These are phyloP conservation scores for Lymantria dispar DNA, from an alignment of 2,888 invertebrate species.

Conservation along the genomic window DNA sequence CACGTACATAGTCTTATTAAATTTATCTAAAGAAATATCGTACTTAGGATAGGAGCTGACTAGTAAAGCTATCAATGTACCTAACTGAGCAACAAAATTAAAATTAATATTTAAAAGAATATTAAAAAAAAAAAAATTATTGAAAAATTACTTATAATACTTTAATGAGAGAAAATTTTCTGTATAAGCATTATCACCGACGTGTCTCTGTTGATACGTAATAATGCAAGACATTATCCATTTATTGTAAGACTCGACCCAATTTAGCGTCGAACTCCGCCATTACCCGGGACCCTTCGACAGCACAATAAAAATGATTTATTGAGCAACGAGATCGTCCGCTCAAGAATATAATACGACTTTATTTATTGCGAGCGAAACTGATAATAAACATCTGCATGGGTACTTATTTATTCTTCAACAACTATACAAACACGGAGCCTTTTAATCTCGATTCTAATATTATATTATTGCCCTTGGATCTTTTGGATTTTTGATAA, in stretches of 20 bases:
- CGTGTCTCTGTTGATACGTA: constrained; percentile 27
- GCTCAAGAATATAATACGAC: constrained; percentile 73
- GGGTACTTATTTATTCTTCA: constrained; percentile 47
- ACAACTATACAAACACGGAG: constrained; percentile 8
- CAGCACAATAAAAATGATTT: constrained; percentile 78
- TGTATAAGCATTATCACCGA: constrained; percentile 23
- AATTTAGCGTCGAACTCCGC: constrained; percentile 63
- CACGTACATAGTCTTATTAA: no score
- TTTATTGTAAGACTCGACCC: constrained; percentile 62
- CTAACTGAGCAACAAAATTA: no score
- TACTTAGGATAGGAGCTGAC: no score
- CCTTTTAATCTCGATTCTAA: not conserved
- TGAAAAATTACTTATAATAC: not conserved
- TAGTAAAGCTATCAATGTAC: no score
- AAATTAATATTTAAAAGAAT: no score
- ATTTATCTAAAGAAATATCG: no score
- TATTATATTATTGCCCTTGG: not conserved
- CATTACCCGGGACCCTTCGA: constrained; percentile 68
- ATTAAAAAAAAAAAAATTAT: no score
- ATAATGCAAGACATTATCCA: constrained; percentile 47
- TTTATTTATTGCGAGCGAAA: constrained; percentile 69
- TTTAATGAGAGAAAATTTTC: not conserved
- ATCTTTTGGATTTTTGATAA: not conserved
- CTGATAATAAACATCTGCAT: constrained; percentile 68
- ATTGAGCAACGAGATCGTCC: constrained; percentile 66